Evolutionary conservation across 2,888 invertebrate species (phyloP), one percentile per base, ranked within the genome.

Genomic region (Stenichneumon culpator): DNA sequence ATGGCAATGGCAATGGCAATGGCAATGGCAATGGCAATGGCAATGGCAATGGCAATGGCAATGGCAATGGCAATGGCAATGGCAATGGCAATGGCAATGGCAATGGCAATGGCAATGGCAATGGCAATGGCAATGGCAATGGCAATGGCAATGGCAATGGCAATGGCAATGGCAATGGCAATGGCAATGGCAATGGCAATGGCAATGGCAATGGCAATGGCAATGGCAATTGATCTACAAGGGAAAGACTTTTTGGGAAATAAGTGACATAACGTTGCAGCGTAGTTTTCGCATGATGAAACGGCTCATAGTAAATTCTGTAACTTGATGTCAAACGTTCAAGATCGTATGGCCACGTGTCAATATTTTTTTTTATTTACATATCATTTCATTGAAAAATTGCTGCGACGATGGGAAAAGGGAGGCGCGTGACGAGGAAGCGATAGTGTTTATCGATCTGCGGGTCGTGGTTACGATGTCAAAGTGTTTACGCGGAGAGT

Each of bases 271-370:
- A 60, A 28, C 22, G 11, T 60, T 28, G 57, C 57, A 4, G 25
- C 14, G 7, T 1, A 22, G 82, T 86, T 83, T 78, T 87, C 79
- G 69, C 78, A 68, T 22, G 16, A 25, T 75, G 78, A 77, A 78
- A 68, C 68, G 22, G 19, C 19, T 19, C 84, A 44, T 39, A 50
- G 68, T 86, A 86, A 69, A 75, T 1, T 81, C 11, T 73, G 65
- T 86, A 83, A 86, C 86, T 3, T 25, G 50, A 77, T 89, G 88
- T 88, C 88, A 89, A 87, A 85, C 87, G 87, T 87, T 88, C 87
- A 87, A 87, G 88, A 87, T 87, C 83, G 83, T 74, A 75, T 75
- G 73, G 68, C 63, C 47, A 63, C 22, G 19, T 32, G 22, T 19
- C 67, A 3, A 68, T 39, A n/a, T 44, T 47, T 14, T 14, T 11